phyloP scores from a whole-genome alignment of 2,113 vertebrate species.

The Parus major region DNA sequence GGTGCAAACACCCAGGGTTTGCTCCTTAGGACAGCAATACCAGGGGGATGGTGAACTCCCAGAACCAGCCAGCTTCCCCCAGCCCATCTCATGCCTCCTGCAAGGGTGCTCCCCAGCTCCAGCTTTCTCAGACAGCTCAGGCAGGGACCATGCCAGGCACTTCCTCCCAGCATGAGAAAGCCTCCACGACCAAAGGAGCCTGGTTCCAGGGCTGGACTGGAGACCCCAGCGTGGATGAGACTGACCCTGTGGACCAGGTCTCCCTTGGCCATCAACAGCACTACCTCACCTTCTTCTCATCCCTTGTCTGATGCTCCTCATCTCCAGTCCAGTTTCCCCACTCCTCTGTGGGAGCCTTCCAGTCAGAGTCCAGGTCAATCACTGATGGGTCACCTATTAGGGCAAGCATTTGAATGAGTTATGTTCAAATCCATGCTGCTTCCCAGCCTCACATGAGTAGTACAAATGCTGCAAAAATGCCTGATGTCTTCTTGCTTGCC shows the following conservation, averaged over 20 bases:
- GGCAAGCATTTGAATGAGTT: background rate
- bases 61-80: background rate
- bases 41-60: background rate
- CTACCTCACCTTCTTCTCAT: slow-evolving; percentile 41
- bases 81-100: background rate
- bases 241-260: background rate
- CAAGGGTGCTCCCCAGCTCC: background rate
- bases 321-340: slow-evolving; percentile 71
- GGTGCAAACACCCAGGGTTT: background rate
- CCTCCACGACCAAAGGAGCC: fast-evolving
- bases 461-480: background rate
- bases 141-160: background rate
- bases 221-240: background rate
- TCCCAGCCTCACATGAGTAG: background rate
- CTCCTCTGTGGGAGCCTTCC: slow-evolving; percentile 64
- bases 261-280: background rate
- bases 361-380: slow-evolving; percentile 54
- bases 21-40: background rate
- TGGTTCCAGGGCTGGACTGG: background rate
- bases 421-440: background rate
- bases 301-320: background rate
- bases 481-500: background rate
- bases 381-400: slow-evolving; percentile 49
- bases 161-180: background rate
- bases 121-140: background rate